Conservation (phyloP, 1,140 invertebrate genomes). For the Drosophila hydei region DNA sequence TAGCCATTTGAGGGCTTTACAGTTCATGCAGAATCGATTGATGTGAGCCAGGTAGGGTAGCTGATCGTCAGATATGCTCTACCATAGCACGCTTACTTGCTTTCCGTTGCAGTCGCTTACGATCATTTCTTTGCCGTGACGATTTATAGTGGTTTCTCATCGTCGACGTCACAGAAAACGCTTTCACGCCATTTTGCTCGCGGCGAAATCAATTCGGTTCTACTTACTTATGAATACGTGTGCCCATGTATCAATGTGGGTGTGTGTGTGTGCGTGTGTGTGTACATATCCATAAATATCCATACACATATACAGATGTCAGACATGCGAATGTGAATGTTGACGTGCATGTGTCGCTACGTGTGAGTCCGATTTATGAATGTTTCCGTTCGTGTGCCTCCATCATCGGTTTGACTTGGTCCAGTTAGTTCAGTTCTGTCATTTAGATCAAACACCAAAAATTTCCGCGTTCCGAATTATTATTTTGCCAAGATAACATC, state of each 20-base stretch:
- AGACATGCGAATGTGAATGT: constrained; percentile 27
- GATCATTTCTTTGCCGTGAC: constrained; percentile 28
- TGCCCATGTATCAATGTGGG: constrained; percentile 2
- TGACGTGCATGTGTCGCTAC: constrained; percentile 38
- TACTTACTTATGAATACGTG: constrained; percentile 34
- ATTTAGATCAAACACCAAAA: constrained; percentile 61
- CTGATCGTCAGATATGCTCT: background rate
- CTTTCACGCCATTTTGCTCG: constrained; percentile 50
- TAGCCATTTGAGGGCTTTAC: no score
- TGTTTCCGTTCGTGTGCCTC: constrained; percentile 63
- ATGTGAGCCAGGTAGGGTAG: background rate
- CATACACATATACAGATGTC: constrained; percentile 5
- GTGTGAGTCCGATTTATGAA: constrained; percentile 56
- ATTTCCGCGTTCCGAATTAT: constrained; percentile 40
- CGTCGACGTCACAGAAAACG: constrained; percentile 49
- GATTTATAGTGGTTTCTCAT: constrained; percentile 72
- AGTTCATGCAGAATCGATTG: no score
- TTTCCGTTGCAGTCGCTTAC: constrained; percentile 9
- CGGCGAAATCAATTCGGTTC: constrained; percentile 51
- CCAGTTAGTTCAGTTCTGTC: constrained; percentile 68
- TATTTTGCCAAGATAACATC: constrained; percentile 1
- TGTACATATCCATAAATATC: constrained; percentile 21
- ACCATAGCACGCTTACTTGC: background rate
- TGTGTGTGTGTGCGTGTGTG: constrained; percentile 9
- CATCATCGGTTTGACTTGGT: constrained; percentile 60